phyloP scores from a whole-genome alignment of 2,113 vertebrate genomes.

The Psettodes erumei region DNA sequence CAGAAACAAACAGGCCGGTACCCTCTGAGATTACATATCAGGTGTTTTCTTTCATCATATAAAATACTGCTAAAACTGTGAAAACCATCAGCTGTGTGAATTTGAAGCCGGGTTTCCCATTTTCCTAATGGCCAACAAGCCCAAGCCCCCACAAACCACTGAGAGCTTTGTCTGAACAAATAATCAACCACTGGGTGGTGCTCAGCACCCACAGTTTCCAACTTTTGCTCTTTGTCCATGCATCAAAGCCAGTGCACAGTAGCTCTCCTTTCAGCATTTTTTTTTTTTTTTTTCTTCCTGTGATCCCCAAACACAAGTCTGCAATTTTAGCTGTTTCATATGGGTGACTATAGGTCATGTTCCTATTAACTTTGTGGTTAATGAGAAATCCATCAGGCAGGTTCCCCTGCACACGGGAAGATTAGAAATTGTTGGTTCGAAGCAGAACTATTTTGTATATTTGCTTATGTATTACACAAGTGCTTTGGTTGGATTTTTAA shows the following conservation, averaged over 20 bases:
- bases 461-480: background rate
- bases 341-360: background rate
- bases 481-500: background rate
- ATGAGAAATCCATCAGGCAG: constrained; percentile 17
- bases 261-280: background rate
- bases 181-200: constrained; percentile 59
- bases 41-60: background rate
- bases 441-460: background rate
- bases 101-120: background rate
- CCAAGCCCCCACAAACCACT: no score
- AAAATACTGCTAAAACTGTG: background rate
- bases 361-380: background rate
- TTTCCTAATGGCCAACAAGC: background rate
- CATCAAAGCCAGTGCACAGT: constrained; percentile 12
- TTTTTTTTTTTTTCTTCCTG: background rate
- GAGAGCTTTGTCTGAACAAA: background rate
- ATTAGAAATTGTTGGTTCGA: background rate
- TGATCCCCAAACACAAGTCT: background rate
- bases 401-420: background rate
- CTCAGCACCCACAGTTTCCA: constrained; percentile 29
- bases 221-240: background rate
- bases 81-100: background rate
- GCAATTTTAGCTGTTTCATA: constrained; percentile 9
- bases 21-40: background rate
- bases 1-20: background rate